A percentile compares a stretch with the other conserved stretches of the same genome.
phyloP scores from a whole-genome alignment of 2,797 vertebrate species.

The Crypturellus tataupa region DNA sequence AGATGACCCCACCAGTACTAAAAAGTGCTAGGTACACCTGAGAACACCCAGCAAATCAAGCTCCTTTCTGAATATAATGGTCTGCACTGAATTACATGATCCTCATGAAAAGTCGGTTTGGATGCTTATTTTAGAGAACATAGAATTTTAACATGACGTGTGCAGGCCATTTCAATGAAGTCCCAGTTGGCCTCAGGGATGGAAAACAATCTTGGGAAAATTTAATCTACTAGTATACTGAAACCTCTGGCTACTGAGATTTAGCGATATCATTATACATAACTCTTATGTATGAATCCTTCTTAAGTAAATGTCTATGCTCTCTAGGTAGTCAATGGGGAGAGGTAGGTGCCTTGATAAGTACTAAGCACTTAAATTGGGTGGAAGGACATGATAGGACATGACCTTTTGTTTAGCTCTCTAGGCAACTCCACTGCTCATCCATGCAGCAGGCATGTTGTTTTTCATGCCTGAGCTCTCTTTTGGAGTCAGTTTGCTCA shows the following conservation, averaged over 20 bases:
- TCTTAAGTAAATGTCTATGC: background rate
- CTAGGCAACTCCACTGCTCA: background rate
- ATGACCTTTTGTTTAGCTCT: background rate
- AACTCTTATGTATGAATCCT: background rate
- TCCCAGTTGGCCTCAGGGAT: background rate
- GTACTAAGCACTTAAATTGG: background rate
- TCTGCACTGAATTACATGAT: too few relatives aligned
- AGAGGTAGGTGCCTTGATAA: background rate
- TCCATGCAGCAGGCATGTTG: background rate
- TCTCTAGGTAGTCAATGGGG: background rate
- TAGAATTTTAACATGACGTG: background rate
- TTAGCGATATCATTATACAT: background rate
- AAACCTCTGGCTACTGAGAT: background rate
- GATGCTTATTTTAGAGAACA: background rate
- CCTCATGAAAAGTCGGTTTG: background rate
- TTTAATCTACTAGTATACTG: background rate
- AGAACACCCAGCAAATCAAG: background rate
- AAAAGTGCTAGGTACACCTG: background rate
- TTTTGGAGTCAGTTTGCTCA: background rate
- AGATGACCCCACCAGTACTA: too few relatives aligned
- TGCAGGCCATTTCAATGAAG: background rate
- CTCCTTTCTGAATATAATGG: background rate
- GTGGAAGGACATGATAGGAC: background rate
- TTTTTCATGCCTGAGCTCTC: background rate
- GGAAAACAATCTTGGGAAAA: background rate